Base-by-base conservation (phyloP, 2,113 vertebrate genomes). In the Brachirus orientalis region DNA sequence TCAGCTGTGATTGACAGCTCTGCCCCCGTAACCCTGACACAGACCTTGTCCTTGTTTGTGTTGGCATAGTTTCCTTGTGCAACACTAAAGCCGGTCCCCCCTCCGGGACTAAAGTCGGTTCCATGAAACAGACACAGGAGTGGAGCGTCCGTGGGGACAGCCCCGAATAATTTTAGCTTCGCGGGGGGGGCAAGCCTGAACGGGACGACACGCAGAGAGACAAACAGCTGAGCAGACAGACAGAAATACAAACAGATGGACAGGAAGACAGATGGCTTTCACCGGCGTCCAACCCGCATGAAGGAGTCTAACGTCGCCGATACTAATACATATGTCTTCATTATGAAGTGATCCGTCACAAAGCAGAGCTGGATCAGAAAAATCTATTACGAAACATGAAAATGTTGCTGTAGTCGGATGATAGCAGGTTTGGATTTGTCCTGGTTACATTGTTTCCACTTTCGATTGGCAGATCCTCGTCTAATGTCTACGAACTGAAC, bases 91-190 rank as follows among this genome's bases (percentile, higher is more conserved):
- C 66, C 63, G 73, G 71, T 71, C 71, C 37, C 60, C 77, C 68
- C 79, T 66, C 46, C n/a, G 66, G 64, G 56, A 69, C 74, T 56
- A 51, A 67, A 77, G 69, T 40, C 52, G 64, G 68, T 65, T 58
- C 83, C 52, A 50, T 69, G 62, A 56, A 65, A 51, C 66, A 59
- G 53, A 65, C 82, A 61, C 82, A 80, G 78, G 64, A 46, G 63
- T 72, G 69, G 67, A 75, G 68, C 8, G 59, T 87, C 79, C 70
- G 10, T 13, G 17, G 88, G 81, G 84, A 83, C 77, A 79, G 60
- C 79, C 84, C 60, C 10, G 37, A 51, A 60, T 88, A 88, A 87
- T 77, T 87, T 82, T 72, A 88, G 79, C 74, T 35, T 45, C 2
- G 3, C 3, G 3, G 14, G 7, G 63, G 79, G 37, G 77, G 75